Base-by-base conservation (phyloP, 2,797 vertebrate genomes). In the Micromesistius poutassou region DNA sequence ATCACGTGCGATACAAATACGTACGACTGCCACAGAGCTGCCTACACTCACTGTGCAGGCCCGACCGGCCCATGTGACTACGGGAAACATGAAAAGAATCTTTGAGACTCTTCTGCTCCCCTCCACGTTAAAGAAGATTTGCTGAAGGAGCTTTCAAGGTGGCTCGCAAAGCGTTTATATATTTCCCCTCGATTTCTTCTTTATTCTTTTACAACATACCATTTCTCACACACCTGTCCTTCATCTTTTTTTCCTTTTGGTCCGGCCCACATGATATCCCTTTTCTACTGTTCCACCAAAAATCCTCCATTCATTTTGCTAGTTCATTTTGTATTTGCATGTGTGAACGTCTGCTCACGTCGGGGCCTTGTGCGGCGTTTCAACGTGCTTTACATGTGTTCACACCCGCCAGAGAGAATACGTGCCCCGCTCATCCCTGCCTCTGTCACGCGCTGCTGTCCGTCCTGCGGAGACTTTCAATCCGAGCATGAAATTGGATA, bases 71-170 rank as follows among this genome's bases (percentile, higher is more conserved):
- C 74, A 80, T 83, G 76, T 76, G 79, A 83, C 81, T 81, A 81
- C 78, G 80, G 76, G 2, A 46, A 88, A 83, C 82, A 81, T 80
- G 68, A 79, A 62, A 77, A 77, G 83, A 91, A 89, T 82, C 79
- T 70, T 79, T 75, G 74, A 84, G 80, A 82, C 86, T 84, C 89
- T 88, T n/a, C 85, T 80, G 40, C 81, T 85, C 74, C 79, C 72
- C 50, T 28, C 74, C 78, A 78, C 78, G 83, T 73, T 12, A 16
- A 71, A 71, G 28, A 10, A 81, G 73, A 85, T 86, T 85, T 88
- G 81, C 80, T 83, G 84, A 88, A 89, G 85, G 88, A 88, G 77
- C 84, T 93, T 90, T 90, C 85, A 91, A 92, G 89, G 88, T 90
- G 89, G 85, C 31, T 81, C 19, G 82, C 62, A 40, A 83, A 86